A percentile compares a stretch with the other conserved stretches of the same genome.
Conservation (phyloP, 2,888 invertebrate species). For the Chesias legatella region DNA sequence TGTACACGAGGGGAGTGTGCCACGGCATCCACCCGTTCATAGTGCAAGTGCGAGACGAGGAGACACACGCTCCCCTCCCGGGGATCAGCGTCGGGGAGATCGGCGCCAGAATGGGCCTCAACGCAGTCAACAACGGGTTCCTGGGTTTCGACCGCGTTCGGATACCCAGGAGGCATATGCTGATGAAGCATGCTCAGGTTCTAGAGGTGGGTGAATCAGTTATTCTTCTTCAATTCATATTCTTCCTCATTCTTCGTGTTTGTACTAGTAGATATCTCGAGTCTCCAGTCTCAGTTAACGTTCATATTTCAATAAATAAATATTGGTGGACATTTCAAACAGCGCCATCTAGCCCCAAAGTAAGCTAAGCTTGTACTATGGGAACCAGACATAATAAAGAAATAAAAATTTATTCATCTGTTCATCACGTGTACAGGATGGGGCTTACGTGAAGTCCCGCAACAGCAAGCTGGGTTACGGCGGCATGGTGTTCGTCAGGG, state of each 20-base stretch:
- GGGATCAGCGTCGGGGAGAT: constrained; percentile 97
- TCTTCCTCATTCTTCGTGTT: no score
- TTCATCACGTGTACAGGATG: constrained; percentile 79
- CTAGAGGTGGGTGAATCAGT: constrained; percentile 60
- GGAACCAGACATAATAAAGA: not conserved
- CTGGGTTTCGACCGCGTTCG: constrained; percentile 91
- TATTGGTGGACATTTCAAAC: no score
- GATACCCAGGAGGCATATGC: constrained; percentile 92
- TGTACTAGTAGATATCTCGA: no score
- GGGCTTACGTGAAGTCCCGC: constrained; percentile 90
- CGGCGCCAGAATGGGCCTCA: constrained; percentile 94
- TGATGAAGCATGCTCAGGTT: constrained; percentile 96
- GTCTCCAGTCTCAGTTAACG: no score
- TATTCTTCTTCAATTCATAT: no score
- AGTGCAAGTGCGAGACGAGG: constrained; percentile 92
- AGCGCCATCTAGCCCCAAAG: no score
- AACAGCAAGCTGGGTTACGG: constrained; percentile 92
- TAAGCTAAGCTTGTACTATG: no score
- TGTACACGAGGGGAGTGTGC: constrained; percentile 89
- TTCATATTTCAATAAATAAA: no score
- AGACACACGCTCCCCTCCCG: constrained; percentile 91
- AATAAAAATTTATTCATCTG: not conserved
- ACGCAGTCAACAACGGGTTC: constrained; percentile 94
- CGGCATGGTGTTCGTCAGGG: constrained; percentile 95
- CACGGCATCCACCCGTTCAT: constrained; percentile 96